phyloP scores from a whole-genome alignment of 2,888 invertebrate genomes.

The Drosophila dives region DNA sequence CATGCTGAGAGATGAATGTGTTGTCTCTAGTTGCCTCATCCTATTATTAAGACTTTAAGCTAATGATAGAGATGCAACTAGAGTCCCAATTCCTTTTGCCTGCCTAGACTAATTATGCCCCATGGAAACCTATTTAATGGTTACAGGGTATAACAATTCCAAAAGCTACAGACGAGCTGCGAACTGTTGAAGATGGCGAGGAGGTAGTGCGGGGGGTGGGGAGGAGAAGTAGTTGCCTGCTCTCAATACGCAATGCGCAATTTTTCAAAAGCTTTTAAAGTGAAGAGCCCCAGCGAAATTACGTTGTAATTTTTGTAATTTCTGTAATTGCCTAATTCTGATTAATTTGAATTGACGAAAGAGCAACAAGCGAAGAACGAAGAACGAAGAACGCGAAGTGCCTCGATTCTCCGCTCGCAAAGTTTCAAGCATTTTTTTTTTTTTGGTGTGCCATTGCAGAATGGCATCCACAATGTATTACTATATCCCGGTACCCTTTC shows the following conservation, averaged over 20 bases:
- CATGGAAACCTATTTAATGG: not conserved
- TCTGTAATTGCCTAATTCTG: slow-evolving; percentile 84
- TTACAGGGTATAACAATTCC: slow-evolving; percentile 4
- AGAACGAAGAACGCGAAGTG: not conserved
- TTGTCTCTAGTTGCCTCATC: not conserved
- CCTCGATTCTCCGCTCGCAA: not conserved
- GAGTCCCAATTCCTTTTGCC: not conserved
- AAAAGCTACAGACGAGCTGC: slow-evolving; percentile 52
- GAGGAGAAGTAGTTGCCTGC: slow-evolving; percentile 28
- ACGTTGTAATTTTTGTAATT: slow-evolving; percentile 84
- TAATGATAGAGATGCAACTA: not conserved
- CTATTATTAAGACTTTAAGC: not conserved
- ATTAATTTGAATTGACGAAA: slow-evolving; percentile 82
- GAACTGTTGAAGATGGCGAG: slow-evolving; percentile 14
- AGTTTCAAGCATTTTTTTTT: slow-evolving; percentile 14
- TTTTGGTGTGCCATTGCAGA: not conserved
- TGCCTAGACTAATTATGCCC: not conserved
- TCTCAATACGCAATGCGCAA: slow-evolving; percentile 74
- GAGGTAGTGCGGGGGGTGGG: not conserved
- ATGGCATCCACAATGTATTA: slow-evolving; percentile 15
- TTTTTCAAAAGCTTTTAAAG: slow-evolving; percentile 80
- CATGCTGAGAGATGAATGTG: not conserved
- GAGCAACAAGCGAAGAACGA: not conserved
- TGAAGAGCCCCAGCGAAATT: slow-evolving; percentile 75
- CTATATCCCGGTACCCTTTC: slow-evolving; percentile 21